Conservation (phyloP, 2,113 vertebrate species). For the Micronisus gabar region DNA sequence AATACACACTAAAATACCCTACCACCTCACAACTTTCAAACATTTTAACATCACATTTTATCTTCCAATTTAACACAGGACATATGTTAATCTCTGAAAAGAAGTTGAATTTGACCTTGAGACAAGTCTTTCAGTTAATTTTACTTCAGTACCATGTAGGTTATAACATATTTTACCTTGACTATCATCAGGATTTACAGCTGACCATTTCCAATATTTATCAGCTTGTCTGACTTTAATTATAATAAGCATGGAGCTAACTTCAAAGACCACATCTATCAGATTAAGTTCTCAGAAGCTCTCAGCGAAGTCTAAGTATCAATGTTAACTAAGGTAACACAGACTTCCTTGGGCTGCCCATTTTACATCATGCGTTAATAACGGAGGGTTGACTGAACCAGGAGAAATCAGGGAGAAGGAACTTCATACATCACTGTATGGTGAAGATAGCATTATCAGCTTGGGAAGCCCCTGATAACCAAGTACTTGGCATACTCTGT, state of each 20-base stretch:
- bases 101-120: conserved; percentile 23
- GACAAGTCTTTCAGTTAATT: background rate
- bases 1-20: background rate
- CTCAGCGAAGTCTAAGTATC: background rate
- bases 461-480: background rate
- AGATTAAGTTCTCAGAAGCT: background rate
- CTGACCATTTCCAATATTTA: conserved; percentile 24
- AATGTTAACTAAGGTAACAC: background rate
- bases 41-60: background rate
- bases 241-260: background rate
- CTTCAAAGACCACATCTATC: background rate
- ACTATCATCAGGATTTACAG: conserved; percentile 10
- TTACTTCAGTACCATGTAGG: background rate
- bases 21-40: background rate
- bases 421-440: rapidly evolving
- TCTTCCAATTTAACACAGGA: background rate
- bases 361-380: background rate
- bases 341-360: background rate
- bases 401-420: background rate
- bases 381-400: background rate
- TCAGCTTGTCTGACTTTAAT: conserved; percentile 34
- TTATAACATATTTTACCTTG: background rate
- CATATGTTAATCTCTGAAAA: background rate
- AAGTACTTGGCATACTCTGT: background rate
- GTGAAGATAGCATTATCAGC: background rate